A percentile compares a stretch with the other conserved stretches of the same genome.
phyloP scores from a whole-genome alignment of 2,797 vertebrate genomes.

The Staurois parvus region DNA sequence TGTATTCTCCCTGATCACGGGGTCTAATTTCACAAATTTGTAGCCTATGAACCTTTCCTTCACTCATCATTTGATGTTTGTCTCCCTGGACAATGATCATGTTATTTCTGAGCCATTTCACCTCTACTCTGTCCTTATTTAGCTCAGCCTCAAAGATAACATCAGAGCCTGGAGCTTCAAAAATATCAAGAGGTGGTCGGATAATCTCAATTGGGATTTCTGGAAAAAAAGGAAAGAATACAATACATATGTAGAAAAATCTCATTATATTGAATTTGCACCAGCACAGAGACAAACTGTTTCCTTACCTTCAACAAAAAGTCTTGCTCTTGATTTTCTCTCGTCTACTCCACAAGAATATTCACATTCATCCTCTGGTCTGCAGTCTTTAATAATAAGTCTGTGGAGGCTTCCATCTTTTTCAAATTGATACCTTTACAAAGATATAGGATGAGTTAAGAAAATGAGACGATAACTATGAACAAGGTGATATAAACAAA shows the following conservation, averaged over 20 bases:
- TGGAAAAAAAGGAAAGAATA: constrained; percentile 66
- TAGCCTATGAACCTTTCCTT: constrained; percentile 92
- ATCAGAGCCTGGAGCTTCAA: constrained; percentile 90
- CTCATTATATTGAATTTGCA: constrained; percentile 17
- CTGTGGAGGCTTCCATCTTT: constrained; percentile 89
- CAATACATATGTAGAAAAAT: not conserved
- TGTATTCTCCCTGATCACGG: constrained; percentile 95
- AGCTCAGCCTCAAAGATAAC: constrained; percentile 92
- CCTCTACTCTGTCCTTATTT: constrained; percentile 95
- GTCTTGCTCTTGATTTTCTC: constrained; percentile 89
- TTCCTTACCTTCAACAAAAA: constrained; percentile 92
- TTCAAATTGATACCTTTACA: constrained; percentile 87
- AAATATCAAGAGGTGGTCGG: constrained; percentile 88
- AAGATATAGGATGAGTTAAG: constrained; percentile 51
- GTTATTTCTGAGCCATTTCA: constrained; percentile 97
- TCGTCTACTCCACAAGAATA: constrained; percentile 97
- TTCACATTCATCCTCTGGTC: constrained; percentile 96
- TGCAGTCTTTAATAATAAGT: constrained; percentile 91
- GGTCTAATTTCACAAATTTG: constrained; percentile 95
- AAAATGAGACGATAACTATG: not conserved
- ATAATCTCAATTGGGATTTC: constrained; percentile 95
- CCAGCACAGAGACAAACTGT: not conserved
- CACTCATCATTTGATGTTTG: constrained; percentile 98
- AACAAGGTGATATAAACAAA: not conserved
- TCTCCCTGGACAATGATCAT: constrained; percentile 96